Base-by-base conservation (phyloP, 2,888 invertebrate genomes). In the Cephus runcator region DNA sequence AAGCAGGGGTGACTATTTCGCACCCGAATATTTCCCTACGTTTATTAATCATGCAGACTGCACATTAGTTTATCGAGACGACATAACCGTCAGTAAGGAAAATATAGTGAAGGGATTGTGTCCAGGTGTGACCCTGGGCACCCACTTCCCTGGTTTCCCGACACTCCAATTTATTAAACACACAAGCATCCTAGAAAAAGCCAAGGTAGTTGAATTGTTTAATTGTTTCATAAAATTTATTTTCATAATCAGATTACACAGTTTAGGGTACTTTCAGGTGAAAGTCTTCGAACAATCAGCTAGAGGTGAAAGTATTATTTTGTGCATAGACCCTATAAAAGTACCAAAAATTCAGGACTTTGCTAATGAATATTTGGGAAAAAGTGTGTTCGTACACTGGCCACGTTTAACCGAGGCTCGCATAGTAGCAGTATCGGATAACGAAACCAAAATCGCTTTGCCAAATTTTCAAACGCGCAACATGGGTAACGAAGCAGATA, bases 81-180 rank as follows among this genome's bases (percentile, higher is more conserved):
- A 95, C 56, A 91, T 96, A 31, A 90, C 93, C 1, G 93, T 96
- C 23, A 93, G 94, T 0, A 87, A 84, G 11, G 91, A 92, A 0
- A 92, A 93, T 84, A 91, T 98, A 33, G 92, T 94, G 4, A 94
- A 95, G 79, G 97, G 97, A 11, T 93, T 96, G 80, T 93, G 95
- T 88, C 94, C 95, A 0, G 95, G 95, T 77, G 95, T 95, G 0
- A 92, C 93, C 79, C 91, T 94, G 56, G 94, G 96, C 86, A 93
- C 96, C 76, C 95, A 96, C 89, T 97, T 95, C 91, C 96, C 97
- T 0, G 99, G 99, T 12, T 99, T 99, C 91, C 98, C 99, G 0
- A 98, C 98, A 0, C 94, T 98, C 92, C 95, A 95, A 84, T 96
- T 98, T 91, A 92, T 99, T 69, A 93, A 95, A 34, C 97, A 97